Percentiles rank a stretch among this genome's conserved stretches.
Conservation (phyloP, 2,888 invertebrate species). For the Drosophila subsilvestris region DNA sequence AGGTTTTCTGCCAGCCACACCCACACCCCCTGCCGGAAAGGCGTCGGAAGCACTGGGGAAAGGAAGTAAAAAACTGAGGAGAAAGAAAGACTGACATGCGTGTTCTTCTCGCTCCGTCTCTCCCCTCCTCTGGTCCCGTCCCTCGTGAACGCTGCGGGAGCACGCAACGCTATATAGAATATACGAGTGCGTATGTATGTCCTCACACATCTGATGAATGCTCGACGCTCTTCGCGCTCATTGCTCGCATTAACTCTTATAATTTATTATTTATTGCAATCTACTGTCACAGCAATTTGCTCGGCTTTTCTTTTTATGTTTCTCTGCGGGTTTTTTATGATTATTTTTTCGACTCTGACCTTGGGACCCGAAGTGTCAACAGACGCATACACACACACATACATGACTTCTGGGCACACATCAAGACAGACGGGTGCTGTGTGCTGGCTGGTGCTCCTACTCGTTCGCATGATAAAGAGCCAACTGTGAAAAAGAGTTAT, state of each 20-base stretch:
- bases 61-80: conserved; percentile 1
- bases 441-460: not conserved
- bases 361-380: conserved; percentile 58
- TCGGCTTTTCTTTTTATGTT: conserved; percentile 50
- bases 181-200: conserved; percentile 5
- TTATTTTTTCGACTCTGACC: conserved; percentile 59
- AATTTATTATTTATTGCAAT: conserved; percentile 78
- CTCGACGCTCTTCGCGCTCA: conserved; percentile 49
- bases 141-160: conserved; percentile 60
- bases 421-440: conserved; percentile 7
- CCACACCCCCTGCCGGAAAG: not conserved
- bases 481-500: conserved; percentile 62
- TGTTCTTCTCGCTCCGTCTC: conserved; percentile 18
- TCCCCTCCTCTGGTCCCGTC: conserved; percentile 5
- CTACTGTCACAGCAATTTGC: conserved; percentile 70
- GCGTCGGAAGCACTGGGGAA: conserved; percentile 29
- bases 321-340: conserved; percentile 26
- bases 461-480: conserved; percentile 22
- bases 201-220: conserved; percentile 52
- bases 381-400: conserved; percentile 2
- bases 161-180: conserved; percentile 58
- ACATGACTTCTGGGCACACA: conserved; percentile 36
- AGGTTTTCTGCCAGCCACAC: conserved; percentile 32
- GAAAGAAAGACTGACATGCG: conserved; percentile 55
- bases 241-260: conserved; percentile 66